Conservation (phyloP, 1,140 invertebrate genomes). For the Nylanderia fulva region DNA sequence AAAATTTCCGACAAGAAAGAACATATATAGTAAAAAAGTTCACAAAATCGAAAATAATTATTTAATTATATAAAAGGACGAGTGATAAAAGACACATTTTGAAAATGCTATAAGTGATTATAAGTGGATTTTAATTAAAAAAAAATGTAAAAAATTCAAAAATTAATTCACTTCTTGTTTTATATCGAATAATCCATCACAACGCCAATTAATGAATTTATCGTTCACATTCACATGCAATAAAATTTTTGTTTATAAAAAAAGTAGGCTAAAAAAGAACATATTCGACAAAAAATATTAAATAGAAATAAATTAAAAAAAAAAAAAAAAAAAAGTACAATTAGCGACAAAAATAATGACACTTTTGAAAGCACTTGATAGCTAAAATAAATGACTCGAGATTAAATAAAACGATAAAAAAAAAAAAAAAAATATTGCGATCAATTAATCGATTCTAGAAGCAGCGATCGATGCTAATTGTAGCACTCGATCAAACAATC, state of each 20-base stretch:
- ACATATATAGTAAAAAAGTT: background rate
- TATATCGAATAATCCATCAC: background rate
- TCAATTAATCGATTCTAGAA: background rate
- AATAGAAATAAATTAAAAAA: background rate
- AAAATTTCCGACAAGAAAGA: background rate
- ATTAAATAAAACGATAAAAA: background rate
- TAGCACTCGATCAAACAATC: background rate
- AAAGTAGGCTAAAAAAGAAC: background rate
- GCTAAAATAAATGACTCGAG: background rate
- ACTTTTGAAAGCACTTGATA: background rate
- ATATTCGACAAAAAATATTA: background rate
- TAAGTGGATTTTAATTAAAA: background rate
- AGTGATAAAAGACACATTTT: background rate
- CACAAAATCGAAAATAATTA: background rate
- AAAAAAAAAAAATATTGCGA: background rate
- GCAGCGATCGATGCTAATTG: constrained; percentile 1
- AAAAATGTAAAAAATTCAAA: background rate
- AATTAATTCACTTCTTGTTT: background rate
- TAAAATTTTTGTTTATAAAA: background rate
- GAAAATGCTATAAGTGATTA: background rate
- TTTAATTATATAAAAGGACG: background rate
- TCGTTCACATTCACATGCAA: background rate
- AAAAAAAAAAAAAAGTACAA: background rate
- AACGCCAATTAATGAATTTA: constrained; percentile 2
- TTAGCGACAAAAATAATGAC: background rate